Conservation (phyloP, 2,888 invertebrate genomes). For the Microctonus aethiopoides region DNA sequence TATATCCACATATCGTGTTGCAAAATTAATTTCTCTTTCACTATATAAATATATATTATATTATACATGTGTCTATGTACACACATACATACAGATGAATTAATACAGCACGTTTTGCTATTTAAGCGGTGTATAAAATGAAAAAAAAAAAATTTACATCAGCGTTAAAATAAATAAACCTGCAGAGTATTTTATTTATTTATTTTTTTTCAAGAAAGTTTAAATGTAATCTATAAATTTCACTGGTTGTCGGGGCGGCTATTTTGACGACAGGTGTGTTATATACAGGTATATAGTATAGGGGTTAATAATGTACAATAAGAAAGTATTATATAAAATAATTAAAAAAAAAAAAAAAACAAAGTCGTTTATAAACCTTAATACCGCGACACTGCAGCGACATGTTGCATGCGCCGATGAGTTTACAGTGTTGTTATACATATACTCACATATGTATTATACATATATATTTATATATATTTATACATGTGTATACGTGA, state of each 20-base stretch:
- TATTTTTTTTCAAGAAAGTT: not conserved
- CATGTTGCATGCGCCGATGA: not conserved
- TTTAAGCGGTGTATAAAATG: not conserved
- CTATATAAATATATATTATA: not conserved
- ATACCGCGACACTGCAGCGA: not conserved
- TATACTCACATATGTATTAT: not conserved
- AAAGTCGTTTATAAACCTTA: not conserved
- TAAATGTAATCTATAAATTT: constrained; percentile 1
- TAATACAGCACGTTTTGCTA: not conserved
- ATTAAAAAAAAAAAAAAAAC: not conserved
- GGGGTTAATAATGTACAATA: not conserved
- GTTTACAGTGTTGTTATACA: not conserved
- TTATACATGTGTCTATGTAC: not conserved
- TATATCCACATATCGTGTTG: not conserved
- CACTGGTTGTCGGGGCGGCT: not conserved
- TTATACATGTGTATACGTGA: not conserved
- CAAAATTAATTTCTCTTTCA: not conserved
- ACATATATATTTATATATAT: not conserved
- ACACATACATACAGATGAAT: not conserved
- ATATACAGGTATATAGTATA: not conserved
- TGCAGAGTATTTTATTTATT: not conserved
- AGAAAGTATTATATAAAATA: not conserved
- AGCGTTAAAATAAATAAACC: not conserved
- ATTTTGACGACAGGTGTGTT: not conserved
- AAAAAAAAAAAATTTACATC: not conserved